A percentile compares a stretch with the other conserved stretches of the same genome.
Evolutionary conservation across 2,797 vertebrate genomes (phyloP).

Genomic region (Rhadinocentrus ornatus): DNA sequence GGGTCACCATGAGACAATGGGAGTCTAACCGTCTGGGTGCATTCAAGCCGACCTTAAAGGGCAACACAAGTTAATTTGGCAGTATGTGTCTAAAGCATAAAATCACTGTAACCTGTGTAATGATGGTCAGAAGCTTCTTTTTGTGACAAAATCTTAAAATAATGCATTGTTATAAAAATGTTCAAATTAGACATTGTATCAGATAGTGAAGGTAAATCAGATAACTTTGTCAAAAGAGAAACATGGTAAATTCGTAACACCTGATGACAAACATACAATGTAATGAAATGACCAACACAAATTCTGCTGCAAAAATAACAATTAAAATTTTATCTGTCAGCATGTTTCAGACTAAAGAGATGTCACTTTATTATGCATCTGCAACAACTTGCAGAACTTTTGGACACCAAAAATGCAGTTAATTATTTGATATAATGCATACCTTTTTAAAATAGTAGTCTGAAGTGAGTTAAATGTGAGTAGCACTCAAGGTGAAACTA

Average conservation of each 20-base stretch:
- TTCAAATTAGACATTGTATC: background rate
- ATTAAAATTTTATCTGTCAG: background rate
- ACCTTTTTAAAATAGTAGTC: background rate
- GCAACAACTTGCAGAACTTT: background rate
- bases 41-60: slow-evolving; percentile 45
- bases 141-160: background rate
- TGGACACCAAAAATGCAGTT: background rate
- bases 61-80: slow-evolving; percentile 32
- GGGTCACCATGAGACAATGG: slow-evolving; percentile 69
- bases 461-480: background rate
- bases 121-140: background rate
- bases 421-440: background rate
- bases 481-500: background rate
- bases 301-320: background rate
- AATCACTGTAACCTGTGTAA: slow-evolving; percentile 9
- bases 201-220: background rate
- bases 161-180: background rate
- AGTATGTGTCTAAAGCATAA: slow-evolving; percentile 15
- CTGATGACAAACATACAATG: background rate
- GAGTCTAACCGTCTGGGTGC: slow-evolving; percentile 37
- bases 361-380: background rate
- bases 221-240: background rate
- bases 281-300: background rate
- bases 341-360: background rate
- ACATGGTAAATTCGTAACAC: background rate